Evolutionary conservation across 2,797 vertebrate species (phyloP).

Genomic region (Cyclura pinguis): DNA sequence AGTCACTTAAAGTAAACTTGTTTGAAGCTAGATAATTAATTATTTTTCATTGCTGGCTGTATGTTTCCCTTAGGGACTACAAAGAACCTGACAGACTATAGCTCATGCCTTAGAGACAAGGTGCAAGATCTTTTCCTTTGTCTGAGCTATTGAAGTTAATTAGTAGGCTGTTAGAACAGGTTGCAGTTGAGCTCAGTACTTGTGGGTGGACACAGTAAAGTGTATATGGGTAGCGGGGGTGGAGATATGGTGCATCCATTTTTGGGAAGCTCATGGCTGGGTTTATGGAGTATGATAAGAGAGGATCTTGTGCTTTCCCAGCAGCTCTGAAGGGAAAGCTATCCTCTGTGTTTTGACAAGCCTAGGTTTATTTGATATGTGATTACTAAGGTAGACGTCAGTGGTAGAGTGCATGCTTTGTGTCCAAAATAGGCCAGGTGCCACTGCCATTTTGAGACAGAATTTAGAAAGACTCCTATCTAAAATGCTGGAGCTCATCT

Average conservation of each 20-base stretch:
- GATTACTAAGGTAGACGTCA: background rate
- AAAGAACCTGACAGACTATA: background rate
- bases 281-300: background rate
- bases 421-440: background rate
- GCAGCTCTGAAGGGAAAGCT: background rate
- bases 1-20: background rate
- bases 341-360: background rate
- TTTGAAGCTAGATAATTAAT: background rate
- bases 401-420: background rate
- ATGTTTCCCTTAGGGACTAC: background rate
- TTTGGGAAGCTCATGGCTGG: background rate
- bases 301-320: background rate
- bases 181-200: background rate
- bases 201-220: background rate
- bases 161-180: background rate
- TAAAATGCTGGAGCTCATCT: background rate
- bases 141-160: background rate
- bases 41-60: background rate
- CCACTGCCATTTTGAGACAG: background rate
- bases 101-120: background rate
- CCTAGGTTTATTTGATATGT: background rate
- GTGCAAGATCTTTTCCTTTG: background rate
- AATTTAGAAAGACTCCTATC: background rate
- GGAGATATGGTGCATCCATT: background rate
- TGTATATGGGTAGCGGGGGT: no score